These are phyloP conservation scores for Drosophila parabipectinata DNA, from an alignment of 1,140 invertebrate species.

Conservation along the genomic window DNA sequence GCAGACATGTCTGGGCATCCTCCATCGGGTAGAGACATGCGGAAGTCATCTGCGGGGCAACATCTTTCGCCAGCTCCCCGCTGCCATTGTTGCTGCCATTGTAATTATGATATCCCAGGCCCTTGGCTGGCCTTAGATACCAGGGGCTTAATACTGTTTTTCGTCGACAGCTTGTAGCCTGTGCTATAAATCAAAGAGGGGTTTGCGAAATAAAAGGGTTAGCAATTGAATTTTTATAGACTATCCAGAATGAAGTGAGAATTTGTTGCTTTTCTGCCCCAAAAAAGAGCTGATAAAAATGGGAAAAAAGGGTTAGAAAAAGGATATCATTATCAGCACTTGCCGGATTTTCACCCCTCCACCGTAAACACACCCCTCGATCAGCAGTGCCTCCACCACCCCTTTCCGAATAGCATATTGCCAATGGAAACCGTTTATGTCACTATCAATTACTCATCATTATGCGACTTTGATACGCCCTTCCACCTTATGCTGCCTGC, in stretches of 20 bases:
- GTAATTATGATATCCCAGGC: constrained; percentile 74
- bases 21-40: constrained; percentile 16
- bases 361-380: constrained; percentile 16
- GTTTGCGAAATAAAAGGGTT: constrained; percentile 10
- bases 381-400: constrained; percentile 13
- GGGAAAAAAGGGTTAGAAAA: constrained; percentile 20
- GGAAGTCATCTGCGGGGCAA: constrained; percentile 40
- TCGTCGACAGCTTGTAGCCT: constrained; percentile 67
- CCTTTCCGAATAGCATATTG: constrained; percentile 41
- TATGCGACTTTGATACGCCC: constrained; percentile 62
- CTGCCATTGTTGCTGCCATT: constrained; percentile 24
- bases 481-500: constrained; percentile 34
- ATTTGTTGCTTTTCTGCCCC: constrained; percentile 51
- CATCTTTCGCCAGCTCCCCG: constrained; percentile 39
- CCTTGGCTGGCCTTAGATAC: constrained; percentile 65
- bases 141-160: constrained; percentile 72
- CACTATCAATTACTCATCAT: constrained; percentile 83
- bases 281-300: constrained; percentile 58
- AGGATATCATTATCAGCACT: constrained; percentile 70
- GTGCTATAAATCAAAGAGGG: constrained; percentile 64
- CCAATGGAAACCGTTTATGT: constrained; percentile 60
- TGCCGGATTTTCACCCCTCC: constrained; percentile 44
- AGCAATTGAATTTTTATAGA: constrained; percentile 75
- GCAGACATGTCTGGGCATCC: constrained; percentile 65
- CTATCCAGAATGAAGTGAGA: constrained; percentile 66